A percentile compares a stretch with the other conserved stretches of the same genome.
phyloP scores from a whole-genome alignment of 2,797 vertebrate species.

The Oreonectes daqikongensis region DNA sequence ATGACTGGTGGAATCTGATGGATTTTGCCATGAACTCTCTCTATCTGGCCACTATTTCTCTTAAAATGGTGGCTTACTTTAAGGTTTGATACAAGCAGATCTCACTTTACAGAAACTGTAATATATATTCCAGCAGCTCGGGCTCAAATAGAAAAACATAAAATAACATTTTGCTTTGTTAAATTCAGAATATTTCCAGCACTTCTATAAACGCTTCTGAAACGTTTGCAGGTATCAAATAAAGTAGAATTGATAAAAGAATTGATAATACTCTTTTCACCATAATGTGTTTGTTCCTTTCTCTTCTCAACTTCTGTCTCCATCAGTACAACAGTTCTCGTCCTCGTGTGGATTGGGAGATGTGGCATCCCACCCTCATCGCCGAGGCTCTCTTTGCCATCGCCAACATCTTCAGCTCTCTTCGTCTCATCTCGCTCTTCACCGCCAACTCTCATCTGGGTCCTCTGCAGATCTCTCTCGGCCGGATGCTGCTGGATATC shows the following conservation, averaged over 20 bases:
- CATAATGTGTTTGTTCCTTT: background rate
- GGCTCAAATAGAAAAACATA: too few species aligned
- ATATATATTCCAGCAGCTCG: too few species aligned
- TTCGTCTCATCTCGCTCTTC: conserved; percentile 97
- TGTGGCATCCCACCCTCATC: conserved; percentile 98
- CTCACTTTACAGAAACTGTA: background rate
- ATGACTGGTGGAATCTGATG: conserved; percentile 99
- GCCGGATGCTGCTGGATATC: conserved; percentile 98
- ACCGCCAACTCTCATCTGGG: conserved; percentile 98
- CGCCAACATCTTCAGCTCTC: conserved; percentile 97
- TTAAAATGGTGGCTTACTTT: conserved; percentile 96
- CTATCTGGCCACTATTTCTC: conserved; percentile 95
- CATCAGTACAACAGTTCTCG: conserved; percentile 92
- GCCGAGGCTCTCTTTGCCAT: conserved; percentile 97
- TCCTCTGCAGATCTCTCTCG: conserved; percentile 95
- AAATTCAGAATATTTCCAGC: too few species aligned
- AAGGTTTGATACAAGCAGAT: conserved; percentile 79
- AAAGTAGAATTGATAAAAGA: too few species aligned
- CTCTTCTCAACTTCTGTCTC: conserved; percentile 3
- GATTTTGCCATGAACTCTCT: conserved; percentile 99
- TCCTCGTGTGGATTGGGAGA: conserved; percentile 96
- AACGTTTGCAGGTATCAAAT: too few species aligned
- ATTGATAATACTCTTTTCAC: background rate
- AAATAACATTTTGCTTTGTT: too few species aligned
- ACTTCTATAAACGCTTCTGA: too few species aligned